phyloP scores from a whole-genome alignment of 2,888 invertebrate genomes.

The Ophioninae sp. region DNA sequence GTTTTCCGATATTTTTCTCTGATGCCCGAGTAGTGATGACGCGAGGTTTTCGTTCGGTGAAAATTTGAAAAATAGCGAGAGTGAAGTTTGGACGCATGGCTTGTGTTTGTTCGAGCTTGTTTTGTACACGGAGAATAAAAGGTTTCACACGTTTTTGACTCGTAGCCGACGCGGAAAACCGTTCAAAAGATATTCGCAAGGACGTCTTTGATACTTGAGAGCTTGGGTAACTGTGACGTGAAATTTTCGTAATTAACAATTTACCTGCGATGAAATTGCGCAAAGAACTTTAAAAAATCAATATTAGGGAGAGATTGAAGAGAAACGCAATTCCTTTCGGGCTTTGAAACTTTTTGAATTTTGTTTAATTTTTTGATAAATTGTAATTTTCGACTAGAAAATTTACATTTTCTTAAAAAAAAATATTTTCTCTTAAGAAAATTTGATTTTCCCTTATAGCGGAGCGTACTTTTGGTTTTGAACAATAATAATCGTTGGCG shows the following conservation, averaged over 20 bases:
- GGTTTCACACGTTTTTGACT: neutral
- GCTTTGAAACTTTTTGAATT: no score
- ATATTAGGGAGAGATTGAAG: neutral
- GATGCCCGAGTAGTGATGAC: no score
- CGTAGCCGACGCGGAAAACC: slow-evolving; percentile 9
- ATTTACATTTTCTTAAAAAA: neutral
- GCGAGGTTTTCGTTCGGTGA: neutral
- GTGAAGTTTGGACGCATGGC: slow-evolving; percentile 11
- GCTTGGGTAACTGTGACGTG: slow-evolving; percentile 32
- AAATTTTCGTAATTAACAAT: slow-evolving; percentile 5
- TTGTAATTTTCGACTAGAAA: no score
- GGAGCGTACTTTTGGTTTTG: neutral
- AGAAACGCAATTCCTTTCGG: no score
- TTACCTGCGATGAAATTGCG: no score
- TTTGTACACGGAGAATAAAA: neutral
- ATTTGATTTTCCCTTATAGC: slow-evolving; percentile 12
- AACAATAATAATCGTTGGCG: neutral
- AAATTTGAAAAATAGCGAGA: neutral
- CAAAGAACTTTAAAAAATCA: neutral
- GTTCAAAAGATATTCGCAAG: slow-evolving; percentile 35
- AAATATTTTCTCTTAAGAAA: neutral
- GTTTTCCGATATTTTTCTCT: no score
- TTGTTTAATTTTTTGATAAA: no score
- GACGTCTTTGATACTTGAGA: slow-evolving; percentile 13
- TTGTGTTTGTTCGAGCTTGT: slow-evolving; percentile 2